phyloP scores from a whole-genome alignment of 2,113 vertebrate species.

The Tamias sibiricus region DNA sequence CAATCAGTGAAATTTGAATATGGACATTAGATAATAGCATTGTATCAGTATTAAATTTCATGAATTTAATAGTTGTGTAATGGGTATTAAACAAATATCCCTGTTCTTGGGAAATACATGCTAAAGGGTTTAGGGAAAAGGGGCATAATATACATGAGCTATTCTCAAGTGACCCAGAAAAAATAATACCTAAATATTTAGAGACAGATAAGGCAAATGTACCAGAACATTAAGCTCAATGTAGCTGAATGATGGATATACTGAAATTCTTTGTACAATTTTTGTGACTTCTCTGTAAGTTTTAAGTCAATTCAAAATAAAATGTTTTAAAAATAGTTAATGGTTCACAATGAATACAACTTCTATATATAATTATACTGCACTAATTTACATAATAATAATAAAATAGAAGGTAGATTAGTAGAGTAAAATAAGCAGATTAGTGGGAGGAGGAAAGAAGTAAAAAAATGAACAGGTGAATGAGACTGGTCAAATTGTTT shows the following conservation, averaged over 20 bases:
- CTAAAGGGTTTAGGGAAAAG: not conserved
- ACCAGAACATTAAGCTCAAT: not conserved
- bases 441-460: no score
- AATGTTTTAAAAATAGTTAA: not conserved
- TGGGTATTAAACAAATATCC: not conserved
- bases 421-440: no score
- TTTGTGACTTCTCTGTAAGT: not conserved
- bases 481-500: no score
- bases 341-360: not conserved
- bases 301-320: slow-evolving; percentile 42
- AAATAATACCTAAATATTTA: slow-evolving; percentile 9
- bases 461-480: no score
- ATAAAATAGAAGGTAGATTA: no score
- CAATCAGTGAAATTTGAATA: not conserved
- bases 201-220: not conserved
- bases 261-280: not conserved
- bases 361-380: no score
- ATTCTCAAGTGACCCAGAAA: not conserved
- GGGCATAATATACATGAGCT: not conserved
- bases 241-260: not conserved
- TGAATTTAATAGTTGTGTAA: not conserved
- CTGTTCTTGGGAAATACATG: not conserved
- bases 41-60: not conserved
- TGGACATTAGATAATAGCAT: not conserved
- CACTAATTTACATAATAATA: no score